Conservation (phyloP, 2,888 invertebrate species). For the Taenaris catops region DNA sequence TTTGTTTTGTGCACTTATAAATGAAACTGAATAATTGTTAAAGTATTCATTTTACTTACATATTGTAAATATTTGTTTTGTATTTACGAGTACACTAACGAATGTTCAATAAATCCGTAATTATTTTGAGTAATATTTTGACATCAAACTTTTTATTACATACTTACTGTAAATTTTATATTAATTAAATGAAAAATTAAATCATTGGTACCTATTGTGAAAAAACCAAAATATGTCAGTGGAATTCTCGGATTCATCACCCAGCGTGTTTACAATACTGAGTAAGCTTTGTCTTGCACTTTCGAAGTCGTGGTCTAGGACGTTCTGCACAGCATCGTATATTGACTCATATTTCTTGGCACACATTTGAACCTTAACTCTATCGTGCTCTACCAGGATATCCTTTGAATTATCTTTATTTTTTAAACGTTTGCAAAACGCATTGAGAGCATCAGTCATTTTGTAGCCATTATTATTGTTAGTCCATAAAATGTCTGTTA, state of each 20-base stretch:
- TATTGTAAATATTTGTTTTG: background rate
- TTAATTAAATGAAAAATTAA: too few species aligned
- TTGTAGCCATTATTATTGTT: conserved; percentile 39
- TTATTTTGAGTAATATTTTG: too few species aligned
- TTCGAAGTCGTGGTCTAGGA: conserved; percentile 36
- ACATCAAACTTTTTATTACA: too few species aligned
- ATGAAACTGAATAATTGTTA: background rate
- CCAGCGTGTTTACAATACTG: conserved; percentile 30
- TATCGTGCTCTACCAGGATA: conserved; percentile 44
- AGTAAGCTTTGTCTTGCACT: conserved; percentile 39
- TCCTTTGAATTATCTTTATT: conserved; percentile 38
- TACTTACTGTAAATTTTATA: too few species aligned
- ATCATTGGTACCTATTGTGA: conserved; percentile 40
- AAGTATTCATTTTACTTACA: background rate
- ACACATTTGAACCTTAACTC: conserved; percentile 49
- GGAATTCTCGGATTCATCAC: conserved; percentile 25
- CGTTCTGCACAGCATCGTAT: conserved; percentile 37
- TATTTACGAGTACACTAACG: too few species aligned
- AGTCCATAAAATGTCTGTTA: conserved; percentile 50
- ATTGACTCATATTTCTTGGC: conserved; percentile 44
- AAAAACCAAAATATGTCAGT: conserved; percentile 44
- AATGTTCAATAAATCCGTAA: too few species aligned
- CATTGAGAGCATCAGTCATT: conserved; percentile 39
- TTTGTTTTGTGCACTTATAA: too few species aligned
- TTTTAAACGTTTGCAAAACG: conserved; percentile 42